Percentiles rank a stretch among this genome's conserved stretches.
Conservation (phyloP, 1,140 invertebrate species). For the Drosophila ambigua region DNA sequence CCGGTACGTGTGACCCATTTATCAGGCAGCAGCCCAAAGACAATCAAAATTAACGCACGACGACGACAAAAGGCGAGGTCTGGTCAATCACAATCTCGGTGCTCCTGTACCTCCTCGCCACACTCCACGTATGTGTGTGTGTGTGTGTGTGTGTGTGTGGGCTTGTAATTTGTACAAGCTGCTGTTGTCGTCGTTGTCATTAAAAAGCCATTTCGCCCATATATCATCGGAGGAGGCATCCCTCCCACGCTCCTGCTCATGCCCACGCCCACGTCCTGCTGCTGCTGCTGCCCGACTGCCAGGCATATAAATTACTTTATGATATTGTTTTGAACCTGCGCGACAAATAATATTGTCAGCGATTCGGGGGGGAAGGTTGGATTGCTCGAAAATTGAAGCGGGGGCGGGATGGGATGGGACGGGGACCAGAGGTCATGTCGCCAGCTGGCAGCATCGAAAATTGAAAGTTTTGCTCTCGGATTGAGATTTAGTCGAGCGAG, state of each 20-base stretch:
- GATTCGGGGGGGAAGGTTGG: slow-evolving; percentile 27
- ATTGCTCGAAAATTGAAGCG: neutral
- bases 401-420: neutral
- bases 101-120: too few species aligned
- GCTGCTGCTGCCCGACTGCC: slow-evolving; percentile 29
- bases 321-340: slow-evolving; percentile 81
- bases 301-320: slow-evolving; percentile 81
- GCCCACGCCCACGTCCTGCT: slow-evolving; percentile 11
- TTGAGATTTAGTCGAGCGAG: slow-evolving; percentile 74
- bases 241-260: slow-evolving; percentile 17
- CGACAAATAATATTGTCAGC: slow-evolving; percentile 79
- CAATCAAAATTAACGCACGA: slow-evolving; percentile 73
- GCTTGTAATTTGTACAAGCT: slow-evolving; percentile 79
- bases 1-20: slow-evolving; percentile 76
- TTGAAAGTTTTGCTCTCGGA: slow-evolving; percentile 68
- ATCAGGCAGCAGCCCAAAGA: slow-evolving; percentile 68
- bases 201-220: slow-evolving; percentile 80
- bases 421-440: slow-evolving; percentile 58
- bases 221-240: slow-evolving; percentile 64
- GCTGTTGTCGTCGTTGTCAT: slow-evolving; percentile 82
- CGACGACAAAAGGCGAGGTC: slow-evolving; percentile 14
- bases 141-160: slow-evolving; percentile 40
- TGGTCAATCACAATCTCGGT: slow-evolving; percentile 62
- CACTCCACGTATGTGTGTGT: neutral
- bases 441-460: slow-evolving; percentile 78